phyloP scores from a whole-genome alignment of 2,888 invertebrate genomes.

The Sphaerophoria rueppellii region DNA sequence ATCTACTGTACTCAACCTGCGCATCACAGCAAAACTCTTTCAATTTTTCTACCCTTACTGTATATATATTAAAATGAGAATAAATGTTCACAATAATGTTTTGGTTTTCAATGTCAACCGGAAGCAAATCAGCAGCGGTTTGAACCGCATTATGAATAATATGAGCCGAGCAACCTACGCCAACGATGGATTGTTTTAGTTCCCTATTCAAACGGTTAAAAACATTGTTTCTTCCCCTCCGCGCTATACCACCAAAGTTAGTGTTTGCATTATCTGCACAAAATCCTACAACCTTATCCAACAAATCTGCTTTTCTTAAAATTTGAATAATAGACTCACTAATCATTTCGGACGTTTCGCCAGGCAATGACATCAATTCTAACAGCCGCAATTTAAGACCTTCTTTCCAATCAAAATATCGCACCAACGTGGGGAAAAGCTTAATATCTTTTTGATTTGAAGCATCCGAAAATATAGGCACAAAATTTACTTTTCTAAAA shows the following conservation, averaged over 20 bases:
- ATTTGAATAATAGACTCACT: constrained; percentile 17
- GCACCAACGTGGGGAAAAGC: constrained; percentile 34
- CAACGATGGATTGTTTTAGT: constrained; percentile 11
- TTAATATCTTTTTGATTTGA: constrained; percentile 43
- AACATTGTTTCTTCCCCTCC: constrained; percentile 11
- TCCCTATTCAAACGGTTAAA: background rate
- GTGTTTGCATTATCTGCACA: constrained; percentile 20
- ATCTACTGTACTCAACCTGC: constrained; percentile 27
- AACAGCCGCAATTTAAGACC: constrained; percentile 10
- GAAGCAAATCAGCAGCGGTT: constrained; percentile 10
- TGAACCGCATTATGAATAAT: too few relatives aligned
- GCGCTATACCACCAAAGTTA: background rate
- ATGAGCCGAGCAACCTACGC: background rate
- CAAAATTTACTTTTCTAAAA: too few relatives aligned
- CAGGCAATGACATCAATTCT: constrained; percentile 31
- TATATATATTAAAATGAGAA: constrained; percentile 27
- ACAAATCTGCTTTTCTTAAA: constrained; percentile 15
- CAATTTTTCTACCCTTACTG: constrained; percentile 25
- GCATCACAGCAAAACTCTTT: constrained; percentile 10
- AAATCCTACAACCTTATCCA: constrained; percentile 28
- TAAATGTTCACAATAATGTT: constrained; percentile 29
- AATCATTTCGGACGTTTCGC: constrained; percentile 40
- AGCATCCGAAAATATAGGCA: constrained; percentile 16
- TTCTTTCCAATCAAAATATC: constrained; percentile 33
- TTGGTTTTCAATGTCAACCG: constrained; percentile 17